Base-by-base conservation (phyloP, 2,888 invertebrate species). In the Melanargia galathea region DNA sequence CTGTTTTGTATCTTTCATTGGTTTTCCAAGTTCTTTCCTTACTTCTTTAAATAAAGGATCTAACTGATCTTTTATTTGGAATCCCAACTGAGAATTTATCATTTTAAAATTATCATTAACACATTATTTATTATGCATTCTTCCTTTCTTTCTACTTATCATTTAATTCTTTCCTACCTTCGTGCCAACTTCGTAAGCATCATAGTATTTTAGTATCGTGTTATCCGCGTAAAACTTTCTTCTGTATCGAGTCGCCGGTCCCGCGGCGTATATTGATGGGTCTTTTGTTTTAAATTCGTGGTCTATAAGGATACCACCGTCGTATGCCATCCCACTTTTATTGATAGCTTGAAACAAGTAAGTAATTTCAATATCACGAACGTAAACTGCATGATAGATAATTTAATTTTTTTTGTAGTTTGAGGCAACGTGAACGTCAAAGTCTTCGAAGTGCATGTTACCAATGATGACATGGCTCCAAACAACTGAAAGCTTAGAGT, bases 201-300 rank as follows among this genome's bases (percentile, higher is more conserved):
- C 93, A 75, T 89, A 95, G 75, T 93, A 92, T 70, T 90, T 87
- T 66, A 94, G 94, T 7, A 86, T 80, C 18, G 92, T 87, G 0
- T 92, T 88, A 40, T 92, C 84, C 0, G 91, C 90, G 64, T 81
- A 90, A 71, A 93, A 93, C 57, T 87, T 86, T 20, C 92, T 84
- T 11, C 93, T 90, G 75, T 95, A 95, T 62, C 93, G 92, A 0
- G 95, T 94, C 24, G 92, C 81, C 0, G 94, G 90, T 0, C 95
- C 95, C 0, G 94, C 95, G 0, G 94, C 94, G 75, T 93, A 95
- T 59, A 96, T 93, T 7, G 76, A 81, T 0, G 92, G 92, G 74
- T 95, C 94, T 69, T 92, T 93, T 0, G 95, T 95, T 49, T 87
- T 81, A 71, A 92, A 94, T 64, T 93, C 82, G 11, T 92, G 87